Evolutionary conservation across 2,888 invertebrate species (phyloP).

Genomic region (Vanessa cardui): DNA sequence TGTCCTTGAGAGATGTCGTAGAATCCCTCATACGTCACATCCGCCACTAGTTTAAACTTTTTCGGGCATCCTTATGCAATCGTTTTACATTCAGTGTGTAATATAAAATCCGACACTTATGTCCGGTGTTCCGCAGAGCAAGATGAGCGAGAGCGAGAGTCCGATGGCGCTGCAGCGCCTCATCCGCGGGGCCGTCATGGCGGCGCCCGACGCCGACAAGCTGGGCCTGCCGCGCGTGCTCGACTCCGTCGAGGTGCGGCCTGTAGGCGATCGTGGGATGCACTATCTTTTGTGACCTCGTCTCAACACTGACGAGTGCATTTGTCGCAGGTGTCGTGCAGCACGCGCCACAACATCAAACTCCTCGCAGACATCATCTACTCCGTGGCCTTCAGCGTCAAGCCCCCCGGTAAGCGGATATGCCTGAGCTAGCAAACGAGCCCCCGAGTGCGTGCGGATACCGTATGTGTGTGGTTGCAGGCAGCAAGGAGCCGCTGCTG

Average conservation of each 20-base stretch:
- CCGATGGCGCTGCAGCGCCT: constrained; percentile 94
- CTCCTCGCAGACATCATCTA: constrained; percentile 95
- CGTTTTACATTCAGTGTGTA: too few relatives aligned
- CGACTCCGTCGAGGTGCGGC: constrained; percentile 93
- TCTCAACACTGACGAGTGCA: not conserved
- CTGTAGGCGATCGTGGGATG: not conserved
- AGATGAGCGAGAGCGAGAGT: constrained; percentile 69
- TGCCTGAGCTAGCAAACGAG: too few relatives aligned
- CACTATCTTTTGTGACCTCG: not conserved
- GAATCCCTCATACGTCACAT: too few relatives aligned
- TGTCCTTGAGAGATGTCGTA: too few relatives aligned
- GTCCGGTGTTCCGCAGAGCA: constrained; percentile 46
- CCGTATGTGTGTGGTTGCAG: constrained; percentile 67
- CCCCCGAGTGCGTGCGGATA: not conserved
- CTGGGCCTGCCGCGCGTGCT: constrained; percentile 96
- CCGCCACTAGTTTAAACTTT: too few relatives aligned
- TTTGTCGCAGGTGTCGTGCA: constrained; percentile 81
- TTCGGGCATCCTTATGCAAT: too few relatives aligned
- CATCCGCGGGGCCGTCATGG: constrained; percentile 94
- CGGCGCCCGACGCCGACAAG: constrained; percentile 97
- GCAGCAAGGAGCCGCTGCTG: constrained; percentile 93
- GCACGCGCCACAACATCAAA: constrained; percentile 94
- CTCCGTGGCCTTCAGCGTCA: constrained; percentile 95
- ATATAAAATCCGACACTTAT: too few relatives aligned
- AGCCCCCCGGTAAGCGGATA: constrained; percentile 87